Evolutionary conservation across 2,113 vertebrate genomes (phyloP), one percentile per base, ranked within the genome.

Genomic region (Microtus ochrogaster): DNA sequence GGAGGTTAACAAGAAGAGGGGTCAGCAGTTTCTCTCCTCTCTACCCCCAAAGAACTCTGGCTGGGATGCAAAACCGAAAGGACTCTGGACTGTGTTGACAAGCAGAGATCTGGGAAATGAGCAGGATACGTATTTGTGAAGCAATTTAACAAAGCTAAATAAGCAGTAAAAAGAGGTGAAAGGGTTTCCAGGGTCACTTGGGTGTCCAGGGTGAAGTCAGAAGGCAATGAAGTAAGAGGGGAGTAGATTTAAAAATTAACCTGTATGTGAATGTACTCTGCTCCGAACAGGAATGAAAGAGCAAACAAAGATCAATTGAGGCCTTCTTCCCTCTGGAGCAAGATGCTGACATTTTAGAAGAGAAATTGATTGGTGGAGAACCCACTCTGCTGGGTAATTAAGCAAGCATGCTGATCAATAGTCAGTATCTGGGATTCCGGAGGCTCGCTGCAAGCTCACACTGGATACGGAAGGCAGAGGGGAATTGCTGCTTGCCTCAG

Each of bases 241-340:
- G 81, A 73, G 76, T 89, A 66, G 92, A 96, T 97, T 98, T 98
- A 98, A 97, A 98, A 96, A 97, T 98, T 97, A 97, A 97, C 98
- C 94, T 89, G 61, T 87, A 61, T 95, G 94, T 88, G 96, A 91
- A 90, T 95, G 89, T 26, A 95, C 97, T 96, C 70, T 94, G 94
- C 87, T 96, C 95, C 0, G 72, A 91, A 91, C 72, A 97, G 94
- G 94, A 92, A 96, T 97, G 58, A 95, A 96, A 98, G 95, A 97
- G 88, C 92, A 98, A 97, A 84, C 91, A 97, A 96, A 88, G 89
- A 97, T 92, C 92, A 97, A 98, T 92, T 94, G 94, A 95, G 33
- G 61, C 72, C 81, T 89, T 91, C 93, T 81, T 63, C 79, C 65
- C 81, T 77, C 87, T 86, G 85, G 52, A 97, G 97, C 73, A 81